Conservation (phyloP, 2,888 invertebrate genomes). For the Hymenopus coronatus region DNA sequence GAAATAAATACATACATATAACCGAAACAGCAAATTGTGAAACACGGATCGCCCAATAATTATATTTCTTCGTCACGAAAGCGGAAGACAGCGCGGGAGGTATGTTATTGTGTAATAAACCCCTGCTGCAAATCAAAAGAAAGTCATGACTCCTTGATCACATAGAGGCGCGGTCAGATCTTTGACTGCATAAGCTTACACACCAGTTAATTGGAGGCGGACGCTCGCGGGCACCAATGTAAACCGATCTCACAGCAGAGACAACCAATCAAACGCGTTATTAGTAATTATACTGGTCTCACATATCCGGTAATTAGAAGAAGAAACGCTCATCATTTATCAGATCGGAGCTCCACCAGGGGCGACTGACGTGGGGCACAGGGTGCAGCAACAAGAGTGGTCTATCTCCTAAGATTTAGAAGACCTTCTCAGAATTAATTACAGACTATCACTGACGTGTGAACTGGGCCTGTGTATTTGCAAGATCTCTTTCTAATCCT, state of each 20-base stretch:
- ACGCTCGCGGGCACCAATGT: constrained; percentile 9
- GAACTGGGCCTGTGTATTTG: too few species aligned
- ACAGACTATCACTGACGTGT: too few species aligned
- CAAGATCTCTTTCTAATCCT: too few species aligned
- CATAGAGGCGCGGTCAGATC: neutral
- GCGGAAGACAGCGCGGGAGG: neutral
- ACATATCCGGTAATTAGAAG: constrained; percentile 17
- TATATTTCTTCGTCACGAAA: neutral
- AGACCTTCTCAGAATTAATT: neutral
- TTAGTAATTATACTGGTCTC: constrained; percentile 17
- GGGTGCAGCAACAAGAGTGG: neutral
- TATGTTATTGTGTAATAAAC: neutral
- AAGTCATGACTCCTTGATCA: too few species aligned
- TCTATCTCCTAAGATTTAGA: neutral
- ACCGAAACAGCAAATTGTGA: neutral
- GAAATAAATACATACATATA: too few species aligned
- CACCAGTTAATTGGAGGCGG: constrained; percentile 10
- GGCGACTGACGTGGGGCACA: neutral
- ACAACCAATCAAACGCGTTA: constrained; percentile 19
- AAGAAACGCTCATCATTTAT: constrained; percentile 11
- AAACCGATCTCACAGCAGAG: constrained; percentile 14
- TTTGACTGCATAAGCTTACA: neutral
- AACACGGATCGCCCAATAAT: neutral
- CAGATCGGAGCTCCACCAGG: neutral
- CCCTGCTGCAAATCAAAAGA: too few species aligned